Evolutionary conservation across 1,140 invertebrate species (phyloP).

Genomic region (Eufriesea mexicana): DNA sequence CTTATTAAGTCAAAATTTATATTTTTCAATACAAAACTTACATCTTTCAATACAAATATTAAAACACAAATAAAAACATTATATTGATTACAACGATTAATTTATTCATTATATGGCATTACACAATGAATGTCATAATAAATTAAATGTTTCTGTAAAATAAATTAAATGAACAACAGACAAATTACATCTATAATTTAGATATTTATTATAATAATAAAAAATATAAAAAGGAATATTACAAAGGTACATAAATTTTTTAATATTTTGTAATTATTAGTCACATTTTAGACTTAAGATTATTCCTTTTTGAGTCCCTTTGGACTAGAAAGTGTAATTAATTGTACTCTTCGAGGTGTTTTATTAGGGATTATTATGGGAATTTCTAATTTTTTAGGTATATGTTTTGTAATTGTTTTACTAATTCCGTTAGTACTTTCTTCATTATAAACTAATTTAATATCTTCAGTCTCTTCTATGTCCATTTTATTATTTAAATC

Average conservation of each 20-base stretch:
- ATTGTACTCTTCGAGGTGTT: conserved; percentile 86
- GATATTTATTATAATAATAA: conserved; percentile 18
- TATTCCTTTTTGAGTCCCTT: conserved; percentile 85
- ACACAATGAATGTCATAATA: not conserved
- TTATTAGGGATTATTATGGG: conserved; percentile 76
- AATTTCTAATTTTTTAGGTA: conserved; percentile 68
- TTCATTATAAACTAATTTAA: conserved; percentile 87
- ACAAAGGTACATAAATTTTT: not conserved
- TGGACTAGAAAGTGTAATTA: conserved; percentile 89
- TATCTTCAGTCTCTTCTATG: conserved; percentile 83
- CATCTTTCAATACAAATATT: not conserved
- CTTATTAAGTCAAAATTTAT: too few species aligned
- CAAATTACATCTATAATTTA: conserved; percentile 9
- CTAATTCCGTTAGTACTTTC: conserved; percentile 56
- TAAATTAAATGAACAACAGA: not conserved
- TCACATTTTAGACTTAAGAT: not conserved
- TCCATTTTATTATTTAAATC: conserved; percentile 35
- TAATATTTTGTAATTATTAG: not conserved
- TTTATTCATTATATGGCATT: not conserved
- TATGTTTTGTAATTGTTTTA: conserved; percentile 67
- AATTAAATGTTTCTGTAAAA: not conserved
- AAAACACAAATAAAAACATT: not conserved
- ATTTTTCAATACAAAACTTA: too few species aligned
- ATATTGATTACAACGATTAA: not conserved
- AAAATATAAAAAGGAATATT: conserved; percentile 26